Evolutionary conservation across 2,888 invertebrate genomes (phyloP).

Genomic region (Baronia brevicornis): DNA sequence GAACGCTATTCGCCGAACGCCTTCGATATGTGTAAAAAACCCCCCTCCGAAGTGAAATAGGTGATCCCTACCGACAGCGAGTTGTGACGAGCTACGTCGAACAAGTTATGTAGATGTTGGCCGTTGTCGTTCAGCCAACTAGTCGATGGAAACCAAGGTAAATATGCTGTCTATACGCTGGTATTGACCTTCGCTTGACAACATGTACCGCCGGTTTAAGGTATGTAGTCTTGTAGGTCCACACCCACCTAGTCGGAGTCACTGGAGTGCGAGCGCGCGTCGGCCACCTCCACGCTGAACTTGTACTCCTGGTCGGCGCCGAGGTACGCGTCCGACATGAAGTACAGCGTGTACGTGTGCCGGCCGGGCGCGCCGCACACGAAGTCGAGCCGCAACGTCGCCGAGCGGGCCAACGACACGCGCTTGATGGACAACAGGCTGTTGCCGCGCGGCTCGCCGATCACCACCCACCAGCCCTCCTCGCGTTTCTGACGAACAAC

Average conservation of each 20-base stretch:
- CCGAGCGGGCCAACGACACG: constrained; percentile 93
- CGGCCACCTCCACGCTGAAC: constrained; percentile 89
- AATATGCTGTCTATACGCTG: too few relatives aligned
- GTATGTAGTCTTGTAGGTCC: too few relatives aligned
- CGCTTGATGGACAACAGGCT: constrained; percentile 97
- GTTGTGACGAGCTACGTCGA: too few relatives aligned
- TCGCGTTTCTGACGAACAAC: constrained; percentile 82
- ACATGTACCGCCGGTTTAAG: too few relatives aligned
- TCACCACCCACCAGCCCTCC: constrained; percentile 98
- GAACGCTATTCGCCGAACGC: too few relatives aligned
- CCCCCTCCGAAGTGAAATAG: too few relatives aligned
- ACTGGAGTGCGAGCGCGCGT: constrained; percentile 38
- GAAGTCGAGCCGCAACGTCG: constrained; percentile 90
- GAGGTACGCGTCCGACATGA: constrained; percentile 99
- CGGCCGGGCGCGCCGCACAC: constrained; percentile 92
- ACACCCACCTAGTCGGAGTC: constrained; percentile 37
- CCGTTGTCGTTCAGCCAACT: too few relatives aligned
- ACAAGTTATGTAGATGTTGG: too few relatives aligned
- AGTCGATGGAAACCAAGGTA: too few relatives aligned
- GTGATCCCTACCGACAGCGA: too few relatives aligned
- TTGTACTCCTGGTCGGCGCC: constrained; percentile 99
- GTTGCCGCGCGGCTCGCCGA: constrained; percentile 96
- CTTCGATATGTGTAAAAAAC: too few relatives aligned
- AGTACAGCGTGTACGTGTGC: constrained; percentile 95
- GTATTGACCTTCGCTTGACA: too few relatives aligned